Conservation (phyloP, 2,113 vertebrate genomes). For the Bambusicola thoracicus region DNA sequence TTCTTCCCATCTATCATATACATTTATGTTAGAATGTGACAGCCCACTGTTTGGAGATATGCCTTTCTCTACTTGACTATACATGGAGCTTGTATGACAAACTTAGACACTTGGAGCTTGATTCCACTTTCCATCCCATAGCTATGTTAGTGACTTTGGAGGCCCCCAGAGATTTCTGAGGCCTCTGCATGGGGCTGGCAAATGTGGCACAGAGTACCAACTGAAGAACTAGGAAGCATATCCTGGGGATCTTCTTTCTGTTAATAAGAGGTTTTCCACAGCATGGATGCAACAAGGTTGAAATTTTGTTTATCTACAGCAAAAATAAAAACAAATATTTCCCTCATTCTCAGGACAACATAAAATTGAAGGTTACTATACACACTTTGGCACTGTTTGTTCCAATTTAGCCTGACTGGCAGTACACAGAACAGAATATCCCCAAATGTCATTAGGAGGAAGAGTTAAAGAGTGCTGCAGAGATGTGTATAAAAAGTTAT, state of each 20-base stretch:
- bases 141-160: not conserved
- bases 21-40: not conserved
- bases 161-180: not conserved
- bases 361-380: not conserved
- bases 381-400: not conserved
- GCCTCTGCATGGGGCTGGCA: not conserved
- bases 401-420: not conserved
- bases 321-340: not conserved
- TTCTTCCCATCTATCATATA: not conserved
- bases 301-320: not conserved
- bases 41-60: not conserved
- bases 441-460: not conserved
- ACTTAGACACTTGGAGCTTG: not conserved
- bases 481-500: conserved; percentile 7
- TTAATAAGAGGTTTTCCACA: not conserved
- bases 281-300: not conserved
- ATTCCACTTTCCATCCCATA: not conserved
- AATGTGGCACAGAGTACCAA: not conserved
- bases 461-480: not conserved
- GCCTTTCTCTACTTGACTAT: not conserved
- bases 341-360: rapidly evolving
- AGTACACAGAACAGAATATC: not conserved
- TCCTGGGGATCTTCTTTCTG: not conserved
- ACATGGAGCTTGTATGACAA: not conserved
- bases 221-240: not conserved